Conservation (phyloP, 1,140 invertebrate genomes). For the Drosophila pseudoananassae region DNA sequence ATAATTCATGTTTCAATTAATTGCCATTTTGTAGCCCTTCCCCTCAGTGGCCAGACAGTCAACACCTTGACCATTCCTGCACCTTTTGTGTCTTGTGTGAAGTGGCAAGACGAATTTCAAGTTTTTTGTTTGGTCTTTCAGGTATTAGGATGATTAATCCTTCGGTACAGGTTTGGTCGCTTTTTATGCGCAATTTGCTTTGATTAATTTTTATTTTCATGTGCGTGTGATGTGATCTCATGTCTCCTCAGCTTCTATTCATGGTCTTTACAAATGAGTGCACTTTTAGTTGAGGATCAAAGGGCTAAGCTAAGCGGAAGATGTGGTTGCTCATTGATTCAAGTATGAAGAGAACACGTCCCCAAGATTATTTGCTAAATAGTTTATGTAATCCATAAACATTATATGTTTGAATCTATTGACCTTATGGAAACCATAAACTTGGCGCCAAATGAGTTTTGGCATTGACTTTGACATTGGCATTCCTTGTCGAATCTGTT, state of each 20-base stretch:
- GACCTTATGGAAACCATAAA: neutral
- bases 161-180: conserved; percentile 54
- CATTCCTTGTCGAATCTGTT: conserved; percentile 37
- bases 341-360: neutral
- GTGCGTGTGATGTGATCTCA: conserved; percentile 53
- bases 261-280: conserved; percentile 62
- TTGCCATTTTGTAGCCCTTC: conserved; percentile 78
- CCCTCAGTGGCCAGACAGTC: conserved; percentile 45
- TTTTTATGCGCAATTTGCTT: conserved; percentile 79
- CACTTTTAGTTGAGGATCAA: conserved; percentile 35
- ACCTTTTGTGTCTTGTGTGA: conserved; percentile 30
- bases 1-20: conserved; percentile 83
- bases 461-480: conserved; percentile 60
- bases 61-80: conserved; percentile 68
- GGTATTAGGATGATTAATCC: conserved; percentile 74
- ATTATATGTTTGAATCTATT: too few relatives aligned
- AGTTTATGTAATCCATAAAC: neutral
- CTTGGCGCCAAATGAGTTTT: conserved; percentile 8
- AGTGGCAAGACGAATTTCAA: conserved; percentile 80
- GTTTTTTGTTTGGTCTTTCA: conserved; percentile 53
- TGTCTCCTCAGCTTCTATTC: conserved; percentile 49
- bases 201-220: conserved; percentile 63
- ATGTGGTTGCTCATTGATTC: conserved; percentile 2
- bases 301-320: conserved; percentile 41
- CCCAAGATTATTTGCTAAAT: neutral